Conservation (phyloP, 2,113 vertebrate genomes). For the Neolamprologus ventralis region DNA sequence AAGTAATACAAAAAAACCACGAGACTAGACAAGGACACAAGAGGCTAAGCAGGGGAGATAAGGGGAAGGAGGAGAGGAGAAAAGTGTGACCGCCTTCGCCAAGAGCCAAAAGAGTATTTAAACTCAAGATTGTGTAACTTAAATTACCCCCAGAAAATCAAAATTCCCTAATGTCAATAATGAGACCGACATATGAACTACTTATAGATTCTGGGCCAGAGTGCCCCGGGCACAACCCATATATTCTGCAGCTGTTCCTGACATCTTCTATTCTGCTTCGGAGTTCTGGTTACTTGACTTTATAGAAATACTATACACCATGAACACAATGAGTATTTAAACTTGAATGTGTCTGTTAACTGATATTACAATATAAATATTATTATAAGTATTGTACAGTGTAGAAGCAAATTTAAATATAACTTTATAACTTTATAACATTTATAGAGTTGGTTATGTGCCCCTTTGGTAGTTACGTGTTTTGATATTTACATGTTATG, state of each 20-base stretch:
- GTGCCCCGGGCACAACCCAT: background rate
- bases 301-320: background rate
- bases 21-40: too few species aligned
- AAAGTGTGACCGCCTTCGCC: too few species aligned
- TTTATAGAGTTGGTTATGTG: fast-evolving
- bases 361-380: background rate
- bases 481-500: background rate
- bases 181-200: fast-evolving
- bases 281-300: background rate
- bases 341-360: background rate
- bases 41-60: too few species aligned
- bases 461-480: background rate
- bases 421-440: background rate
- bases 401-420: background rate
- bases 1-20: fast-evolving
- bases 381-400: fast-evolving
- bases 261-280: fast-evolving
- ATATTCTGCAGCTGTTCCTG: background rate
- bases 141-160: background rate
- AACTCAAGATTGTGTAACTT: background rate
- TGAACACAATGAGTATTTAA: background rate
- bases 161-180: background rate
- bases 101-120: background rate
- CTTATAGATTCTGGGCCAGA: fast-evolving
- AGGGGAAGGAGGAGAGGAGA: fast-evolving